Percentiles rank a stretch among this genome's conserved stretches.
Conservation (phyloP, 2,797 vertebrate species). For the Macrochelys suwanniensis region DNA sequence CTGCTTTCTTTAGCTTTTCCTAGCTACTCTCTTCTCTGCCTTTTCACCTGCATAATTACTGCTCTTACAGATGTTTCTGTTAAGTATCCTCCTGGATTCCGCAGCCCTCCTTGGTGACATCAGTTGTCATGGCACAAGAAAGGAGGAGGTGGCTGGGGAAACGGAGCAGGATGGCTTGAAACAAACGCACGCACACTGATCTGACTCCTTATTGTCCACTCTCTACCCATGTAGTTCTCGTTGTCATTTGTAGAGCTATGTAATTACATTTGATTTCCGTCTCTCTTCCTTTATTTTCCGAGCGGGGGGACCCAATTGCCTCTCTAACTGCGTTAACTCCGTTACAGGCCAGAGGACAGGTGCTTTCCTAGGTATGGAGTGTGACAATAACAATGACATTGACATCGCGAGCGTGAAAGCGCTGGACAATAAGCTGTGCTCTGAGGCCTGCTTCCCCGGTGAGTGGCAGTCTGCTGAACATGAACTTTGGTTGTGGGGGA, state of each 20-base stretch:
- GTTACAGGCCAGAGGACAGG: constrained; percentile 97
- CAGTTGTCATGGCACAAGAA: background rate
- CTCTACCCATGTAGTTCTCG: constrained; percentile 20
- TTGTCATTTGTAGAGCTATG: constrained; percentile 42
- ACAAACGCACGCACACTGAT: background rate
- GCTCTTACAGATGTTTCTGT: background rate
- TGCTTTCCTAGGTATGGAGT: constrained; percentile 92
- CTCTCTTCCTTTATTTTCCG: constrained; percentile 58
- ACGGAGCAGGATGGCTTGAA: constrained; percentile 7
- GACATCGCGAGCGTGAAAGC: constrained; percentile 93
- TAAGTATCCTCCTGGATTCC: background rate
- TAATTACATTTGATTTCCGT: constrained; percentile 30
- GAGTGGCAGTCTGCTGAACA: constrained; percentile 96
- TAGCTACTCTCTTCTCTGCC: background rate
- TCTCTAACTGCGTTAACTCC: constrained; percentile 95
- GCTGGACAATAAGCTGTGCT: constrained; percentile 99
- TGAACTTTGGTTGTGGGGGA: constrained; percentile 83
- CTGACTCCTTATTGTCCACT: constrained; percentile 70
- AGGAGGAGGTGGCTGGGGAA: constrained; percentile 1
- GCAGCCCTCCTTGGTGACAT: background rate
- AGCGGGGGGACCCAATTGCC: constrained; percentile 56
- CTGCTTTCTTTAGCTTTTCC: background rate
- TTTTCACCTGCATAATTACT: constrained; percentile 17
- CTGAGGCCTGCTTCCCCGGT: constrained; percentile 97
- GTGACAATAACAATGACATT: constrained; percentile 99